Base-by-base conservation (phyloP, 2,888 invertebrate genomes). In the Melinopterus prodromus region DNA sequence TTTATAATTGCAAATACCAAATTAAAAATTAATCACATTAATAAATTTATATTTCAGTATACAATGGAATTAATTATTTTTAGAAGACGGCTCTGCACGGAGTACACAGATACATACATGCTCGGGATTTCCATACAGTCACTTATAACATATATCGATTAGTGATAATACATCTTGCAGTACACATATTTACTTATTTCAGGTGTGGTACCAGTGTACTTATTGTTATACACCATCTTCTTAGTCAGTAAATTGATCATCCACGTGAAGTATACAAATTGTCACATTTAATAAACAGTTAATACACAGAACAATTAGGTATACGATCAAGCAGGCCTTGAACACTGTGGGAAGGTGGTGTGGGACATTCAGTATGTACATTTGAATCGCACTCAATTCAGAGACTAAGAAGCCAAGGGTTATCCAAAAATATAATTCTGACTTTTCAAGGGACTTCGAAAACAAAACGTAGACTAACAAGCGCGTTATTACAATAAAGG, bases 381-480 rank as follows among this genome's bases (percentile, higher is more conserved):
- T 71, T 78, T 78, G 36, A 12, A 71, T 70, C 78, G 16, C 69
- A 38, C 36, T 77, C 74, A 37, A 74, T 74, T 74, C 37, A 74
- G n/a, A 37, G 74, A 74, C 74, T 26, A n/a, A 35, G 37, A 35
- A 35, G 37, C 36, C 12, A 74, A 35, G 74, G 37, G 37, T 74
- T 74, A 72, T 77, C 53, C n/a, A 35, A 77, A 77, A 77, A 38
- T 77, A 69, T 69, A 77, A 76, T 76, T 76, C 12, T 16, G 76
- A 77, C n/a, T 77, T 69, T 53, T 69, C 69, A 16, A 69, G 69
- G 77, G 26, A 35, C 69, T 53, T 77, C 12, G 2, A 53, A 53
- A 77, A 79, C 35, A 77, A 77, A 79, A 77, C 76, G 71, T 78
- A 80, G 77, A 79, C 79, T 80, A 80, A 69, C 37, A 80, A 80